Evolutionary conservation across 2,797 vertebrate species (phyloP).

Genomic region (Podarcis lilfordi): DNA sequence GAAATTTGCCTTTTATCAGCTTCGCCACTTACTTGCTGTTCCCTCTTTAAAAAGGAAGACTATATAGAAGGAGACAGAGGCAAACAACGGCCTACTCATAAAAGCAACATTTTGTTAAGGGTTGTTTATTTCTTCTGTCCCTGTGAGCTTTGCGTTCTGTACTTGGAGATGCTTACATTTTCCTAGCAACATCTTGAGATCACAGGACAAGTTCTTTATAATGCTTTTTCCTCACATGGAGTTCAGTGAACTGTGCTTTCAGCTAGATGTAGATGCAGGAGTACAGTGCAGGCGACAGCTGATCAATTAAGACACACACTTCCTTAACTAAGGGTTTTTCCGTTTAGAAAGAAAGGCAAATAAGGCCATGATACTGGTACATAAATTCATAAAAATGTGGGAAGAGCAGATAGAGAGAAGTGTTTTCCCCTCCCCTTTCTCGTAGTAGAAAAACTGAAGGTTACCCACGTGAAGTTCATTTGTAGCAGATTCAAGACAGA

Average conservation of each 20-base stretch:
- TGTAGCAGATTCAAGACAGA: not conserved
- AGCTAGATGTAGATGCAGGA: constrained; percentile 64
- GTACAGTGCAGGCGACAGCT: constrained; percentile 48
- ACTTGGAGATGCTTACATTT: constrained; percentile 58
- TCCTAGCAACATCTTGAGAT: constrained; percentile 57
- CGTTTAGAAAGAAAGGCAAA: not conserved
- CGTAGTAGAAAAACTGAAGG: not conserved
- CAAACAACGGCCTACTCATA: constrained; percentile 48
- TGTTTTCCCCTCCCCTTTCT: not conserved
- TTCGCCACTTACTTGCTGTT: constrained; percentile 56
- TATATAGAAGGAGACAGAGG: constrained; percentile 43
- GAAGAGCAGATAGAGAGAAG: not conserved
- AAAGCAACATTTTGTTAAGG: constrained; percentile 59
- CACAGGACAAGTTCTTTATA: constrained; percentile 59
- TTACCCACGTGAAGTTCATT: not conserved
- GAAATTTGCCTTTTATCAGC: constrained; percentile 71
- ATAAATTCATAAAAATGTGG: not conserved
- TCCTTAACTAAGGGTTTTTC: too few species aligned
- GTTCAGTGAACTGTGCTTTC: constrained; percentile 57
- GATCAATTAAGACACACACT: not conserved
- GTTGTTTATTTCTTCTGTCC: not conserved
- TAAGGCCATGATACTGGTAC: too few species aligned
- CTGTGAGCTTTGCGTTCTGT: constrained; percentile 48
- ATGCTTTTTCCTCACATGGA: constrained; percentile 54
- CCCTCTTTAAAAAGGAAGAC: constrained; percentile 55